Conservation (phyloP, 2,888 invertebrate genomes). For the Machimus rusticus region DNA sequence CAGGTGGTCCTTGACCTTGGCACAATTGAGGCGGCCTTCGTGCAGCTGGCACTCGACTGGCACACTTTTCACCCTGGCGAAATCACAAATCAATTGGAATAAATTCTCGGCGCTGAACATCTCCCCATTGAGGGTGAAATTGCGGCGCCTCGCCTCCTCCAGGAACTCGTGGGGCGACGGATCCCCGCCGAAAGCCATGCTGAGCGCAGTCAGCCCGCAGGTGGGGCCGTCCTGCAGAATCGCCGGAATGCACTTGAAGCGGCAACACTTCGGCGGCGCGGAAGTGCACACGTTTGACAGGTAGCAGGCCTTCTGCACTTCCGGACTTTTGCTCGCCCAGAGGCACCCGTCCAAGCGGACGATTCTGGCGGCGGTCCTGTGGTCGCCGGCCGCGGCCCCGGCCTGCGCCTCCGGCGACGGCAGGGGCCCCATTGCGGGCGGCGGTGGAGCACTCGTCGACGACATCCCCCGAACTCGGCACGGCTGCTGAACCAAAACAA, state of each 20-base stretch:
- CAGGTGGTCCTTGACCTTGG: conserved; percentile 61
- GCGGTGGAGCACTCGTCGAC: background rate
- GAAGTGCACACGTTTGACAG: conserved; percentile 66
- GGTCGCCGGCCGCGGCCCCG: too few relatives aligned
- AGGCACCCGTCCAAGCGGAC: conserved; percentile 59
- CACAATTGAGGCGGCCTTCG: conserved; percentile 61
- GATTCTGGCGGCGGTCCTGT: background rate
- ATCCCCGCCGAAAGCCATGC: conserved; percentile 74
- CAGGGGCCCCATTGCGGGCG: background rate
- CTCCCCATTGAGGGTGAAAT: conserved; percentile 85
- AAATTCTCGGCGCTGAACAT: conserved; percentile 83
- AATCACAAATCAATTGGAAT: conserved; percentile 62
- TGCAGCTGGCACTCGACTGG: conserved; percentile 55
- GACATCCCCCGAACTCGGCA: background rate
- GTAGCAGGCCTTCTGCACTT: conserved; percentile 68
- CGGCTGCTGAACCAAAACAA: background rate
- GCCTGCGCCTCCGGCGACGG: background rate
- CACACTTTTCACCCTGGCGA: conserved; percentile 15
- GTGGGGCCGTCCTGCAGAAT: conserved; percentile 69
- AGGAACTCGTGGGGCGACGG: conserved; percentile 68
- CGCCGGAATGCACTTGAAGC: conserved; percentile 59
- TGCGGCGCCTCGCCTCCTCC: conserved; percentile 68
- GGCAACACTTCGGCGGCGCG: conserved; percentile 64
- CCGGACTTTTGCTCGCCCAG: conserved; percentile 68
- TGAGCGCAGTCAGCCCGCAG: conserved; percentile 87